These are phyloP conservation scores for Gonatopus flavifemur DNA, from an alignment of 1,140 invertebrate genomes.

Conservation along the genomic window DNA sequence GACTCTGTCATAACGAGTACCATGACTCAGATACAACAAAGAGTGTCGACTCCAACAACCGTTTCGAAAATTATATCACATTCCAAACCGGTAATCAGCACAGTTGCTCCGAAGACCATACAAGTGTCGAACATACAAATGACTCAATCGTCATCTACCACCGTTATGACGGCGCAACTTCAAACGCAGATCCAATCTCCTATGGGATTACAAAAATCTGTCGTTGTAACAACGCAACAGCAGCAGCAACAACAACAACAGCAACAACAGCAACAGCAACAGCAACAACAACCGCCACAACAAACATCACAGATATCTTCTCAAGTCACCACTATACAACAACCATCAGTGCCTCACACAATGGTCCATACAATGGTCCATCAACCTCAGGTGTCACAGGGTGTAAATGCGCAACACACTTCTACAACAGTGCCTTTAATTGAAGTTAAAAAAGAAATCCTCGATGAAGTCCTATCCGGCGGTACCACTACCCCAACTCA, in stretches of 20 bases:
- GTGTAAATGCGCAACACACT: conserved; percentile 41
- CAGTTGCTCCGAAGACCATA: conserved; percentile 23
- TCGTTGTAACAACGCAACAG: conserved; percentile 18
- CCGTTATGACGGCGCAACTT: conserved; percentile 18
- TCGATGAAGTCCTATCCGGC: conserved; percentile 50
- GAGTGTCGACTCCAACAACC: conserved; percentile 34
- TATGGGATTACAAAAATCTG: conserved; percentile 15
- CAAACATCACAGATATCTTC: conserved; percentile 21
- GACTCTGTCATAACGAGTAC: conserved; percentile 9
- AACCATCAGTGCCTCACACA: conserved; percentile 30
- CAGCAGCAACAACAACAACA: conserved; percentile 15
- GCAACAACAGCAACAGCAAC: conserved; percentile 4
- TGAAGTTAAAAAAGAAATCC: conserved; percentile 57
- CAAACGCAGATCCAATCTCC: conserved; percentile 11
- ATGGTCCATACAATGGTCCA: conserved; percentile 35
- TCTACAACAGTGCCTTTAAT: conserved; percentile 50
- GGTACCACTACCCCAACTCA: conserved; percentile 44
- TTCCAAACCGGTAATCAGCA: conserved; percentile 36
- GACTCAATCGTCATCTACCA: conserved; percentile 8
- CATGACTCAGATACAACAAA: conserved; percentile 15
- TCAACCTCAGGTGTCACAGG: conserved; percentile 45
- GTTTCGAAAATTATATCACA: conserved; percentile 24
- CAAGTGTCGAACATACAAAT: conserved; percentile 23
- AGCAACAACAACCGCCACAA: conserved; percentile 11
- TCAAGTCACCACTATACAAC: conserved; percentile 25